Evolutionary conservation across 92 coral and sea anemone species (phyloP), one percentile per base, ranked within the genome.

Genomic region (Micromussa lordhowensis): DNA sequence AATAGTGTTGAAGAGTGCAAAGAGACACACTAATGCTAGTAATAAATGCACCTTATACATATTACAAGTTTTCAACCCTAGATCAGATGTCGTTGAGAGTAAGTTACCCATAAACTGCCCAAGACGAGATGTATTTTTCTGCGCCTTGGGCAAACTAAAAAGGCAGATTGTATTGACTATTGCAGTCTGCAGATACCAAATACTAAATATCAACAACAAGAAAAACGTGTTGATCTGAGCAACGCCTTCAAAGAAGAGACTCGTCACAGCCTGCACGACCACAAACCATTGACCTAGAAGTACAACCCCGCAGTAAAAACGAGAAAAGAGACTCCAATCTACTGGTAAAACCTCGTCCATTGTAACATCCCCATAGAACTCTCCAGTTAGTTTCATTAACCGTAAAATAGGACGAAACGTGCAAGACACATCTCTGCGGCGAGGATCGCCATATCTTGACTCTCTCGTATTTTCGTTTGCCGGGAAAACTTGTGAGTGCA

Each of bases 381-480:
- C 31, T 68, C 85, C 85, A 54, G 61, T n/a, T n/a, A 81, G 30
- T 48, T 66, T 81, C 85, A 81, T 38, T 26, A 66, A 26, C 24
- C 40, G 40, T 18, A 81, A 68, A 14, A 81, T 44, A 7, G 59
- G 85, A 81, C 59, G 26, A 18, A 68, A 29, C 63, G 24, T 64
- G 5, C 28, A 16, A 4, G 71, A 79, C 21, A 58, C 18, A 38
- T 66, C 36, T 82, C 66, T 19, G 44, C 36, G 59, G 14, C 76
- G 77, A 51, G 18, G 21, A 57, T 17, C 4, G 63, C 15, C 6
- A 57, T 17, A 17, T 3, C 21, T 24, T 57, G 68, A 61, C 29
- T 22, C 68, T 14, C 0, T 22, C 28, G 1, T 61, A 61, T 0
- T 61, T 61, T 24, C 68, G 5, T 6, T 22, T 4, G 29, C 12